These are phyloP conservation scores for Leucophora obtusa DNA, from an alignment of 2,888 invertebrate species.

Conservation along the genomic window DNA sequence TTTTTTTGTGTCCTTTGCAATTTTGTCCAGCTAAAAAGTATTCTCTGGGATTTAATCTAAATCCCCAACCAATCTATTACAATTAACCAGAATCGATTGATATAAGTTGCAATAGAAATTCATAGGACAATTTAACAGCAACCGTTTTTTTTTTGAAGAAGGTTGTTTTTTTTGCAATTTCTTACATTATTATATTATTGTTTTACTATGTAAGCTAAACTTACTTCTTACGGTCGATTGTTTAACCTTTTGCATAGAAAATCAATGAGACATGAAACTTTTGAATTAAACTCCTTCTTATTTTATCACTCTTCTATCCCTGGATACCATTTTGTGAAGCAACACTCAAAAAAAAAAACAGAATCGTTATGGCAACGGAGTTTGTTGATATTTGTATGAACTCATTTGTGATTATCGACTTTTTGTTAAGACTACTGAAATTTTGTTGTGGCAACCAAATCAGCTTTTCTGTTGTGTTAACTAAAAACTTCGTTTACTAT, in stretches of 20 bases:
- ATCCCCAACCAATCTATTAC: constrained; percentile 45
- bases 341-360: not conserved
- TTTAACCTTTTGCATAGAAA: constrained; percentile 47
- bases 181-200: constrained; percentile 35
- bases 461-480: too few relatives aligned
- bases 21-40: too few relatives aligned
- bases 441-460: too few relatives aligned
- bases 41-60: too few relatives aligned
- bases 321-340: constrained; percentile 21
- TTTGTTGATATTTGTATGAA: too few relatives aligned
- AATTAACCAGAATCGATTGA: constrained; percentile 5
- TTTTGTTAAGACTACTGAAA: too few relatives aligned
- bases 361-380: too few relatives aligned
- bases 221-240: constrained; percentile 33
- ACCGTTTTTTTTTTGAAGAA: not conserved
- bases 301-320: not conserved
- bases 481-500: too few relatives aligned
- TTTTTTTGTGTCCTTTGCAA: too few relatives aligned
- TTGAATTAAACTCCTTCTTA: not conserved
- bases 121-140: not conserved
- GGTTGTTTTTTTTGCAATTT: constrained; percentile 19
- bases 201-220: constrained; percentile 18
- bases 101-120: not conserved
- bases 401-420: too few relatives aligned
- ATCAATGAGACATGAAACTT: constrained; percentile 51